Evolutionary conservation across 2,113 vertebrate species (phyloP).

Genomic region (Brienomyrus brachyistius): DNA sequence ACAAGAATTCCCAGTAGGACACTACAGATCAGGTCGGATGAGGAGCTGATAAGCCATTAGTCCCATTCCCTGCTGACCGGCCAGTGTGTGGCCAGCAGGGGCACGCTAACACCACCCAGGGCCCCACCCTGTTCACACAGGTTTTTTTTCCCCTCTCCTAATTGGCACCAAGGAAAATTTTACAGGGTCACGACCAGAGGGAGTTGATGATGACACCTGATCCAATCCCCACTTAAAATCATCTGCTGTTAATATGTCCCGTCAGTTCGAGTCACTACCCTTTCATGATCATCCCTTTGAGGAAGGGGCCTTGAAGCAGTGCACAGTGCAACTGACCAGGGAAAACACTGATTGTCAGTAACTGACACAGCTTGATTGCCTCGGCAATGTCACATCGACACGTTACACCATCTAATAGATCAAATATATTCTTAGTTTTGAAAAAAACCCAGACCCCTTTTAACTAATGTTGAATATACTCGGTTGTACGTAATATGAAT

Average conservation of each 20-base stretch:
- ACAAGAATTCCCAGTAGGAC: constrained; percentile 57
- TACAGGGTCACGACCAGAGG: constrained; percentile 45
- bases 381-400: neutral
- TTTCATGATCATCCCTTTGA: constrained; percentile 31
- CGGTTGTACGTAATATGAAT: neutral
- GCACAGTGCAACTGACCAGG: neutral
- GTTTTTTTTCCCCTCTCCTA: constrained; percentile 43
- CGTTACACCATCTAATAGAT: neutral
- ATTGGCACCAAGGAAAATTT: constrained; percentile 66
- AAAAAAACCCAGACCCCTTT: neutral
- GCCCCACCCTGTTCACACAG: neutral
- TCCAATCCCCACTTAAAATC: constrained; percentile 64
- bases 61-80: constrained; percentile 42
- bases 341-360: neutral
- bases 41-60: constrained; percentile 64
- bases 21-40: constrained; percentile 43
- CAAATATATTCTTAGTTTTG: neutral
- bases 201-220: constrained; percentile 66
- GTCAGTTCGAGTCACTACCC: constrained; percentile 33
- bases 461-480: neutral
- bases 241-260: constrained; percentile 42
- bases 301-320: neutral
- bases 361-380: neutral
- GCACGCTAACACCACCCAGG: constrained; percentile 48
- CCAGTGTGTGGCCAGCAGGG: constrained; percentile 36